phyloP scores from a whole-genome alignment of 1,140 invertebrate species.

The Drosophila simulans region DNA sequence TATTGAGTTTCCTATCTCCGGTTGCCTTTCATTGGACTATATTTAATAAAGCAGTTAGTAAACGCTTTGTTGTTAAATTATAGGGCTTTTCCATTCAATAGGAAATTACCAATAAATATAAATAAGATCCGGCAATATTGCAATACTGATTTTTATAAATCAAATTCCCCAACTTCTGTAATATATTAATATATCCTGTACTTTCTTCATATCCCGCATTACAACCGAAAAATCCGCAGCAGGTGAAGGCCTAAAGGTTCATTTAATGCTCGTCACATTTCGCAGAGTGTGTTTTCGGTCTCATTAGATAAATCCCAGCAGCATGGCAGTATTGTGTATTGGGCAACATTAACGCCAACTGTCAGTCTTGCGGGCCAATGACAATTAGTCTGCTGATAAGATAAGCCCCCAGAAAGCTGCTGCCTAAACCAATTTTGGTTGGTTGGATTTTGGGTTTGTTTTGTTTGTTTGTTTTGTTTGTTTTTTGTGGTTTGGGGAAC shows the following conservation, averaged over 20 bases:
- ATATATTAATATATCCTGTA: background rate
- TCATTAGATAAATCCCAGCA: conserved; percentile 54
- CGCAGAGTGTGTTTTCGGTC: conserved; percentile 11
- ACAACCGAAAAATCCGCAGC: conserved; percentile 24
- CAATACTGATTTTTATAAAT: no score
- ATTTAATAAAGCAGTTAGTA: background rate
- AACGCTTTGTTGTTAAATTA: background rate
- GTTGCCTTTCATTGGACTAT: background rate
- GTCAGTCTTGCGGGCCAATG: conserved; percentile 60
- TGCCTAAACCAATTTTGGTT: conserved; percentile 77
- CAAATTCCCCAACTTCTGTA: no score
- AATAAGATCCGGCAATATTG: no score
- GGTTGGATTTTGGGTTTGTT: conserved; percentile 12
- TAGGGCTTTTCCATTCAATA: background rate
- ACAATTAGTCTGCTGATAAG: conserved; percentile 78
- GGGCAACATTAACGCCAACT: conserved; percentile 55
- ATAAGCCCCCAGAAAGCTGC: conserved; percentile 70
- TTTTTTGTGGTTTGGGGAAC: conserved; percentile 14
- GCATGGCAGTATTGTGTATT: conserved; percentile 14
- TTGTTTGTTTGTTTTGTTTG: background rate
- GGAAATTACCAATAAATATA: no score
- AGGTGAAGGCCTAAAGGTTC: conserved; percentile 48
- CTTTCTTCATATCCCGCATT: background rate
- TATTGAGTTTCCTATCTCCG: background rate
- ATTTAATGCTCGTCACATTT: conserved; percentile 72